Base-by-base conservation (phyloP, 2,888 invertebrate species). In the Mellilla xanthometata region DNA sequence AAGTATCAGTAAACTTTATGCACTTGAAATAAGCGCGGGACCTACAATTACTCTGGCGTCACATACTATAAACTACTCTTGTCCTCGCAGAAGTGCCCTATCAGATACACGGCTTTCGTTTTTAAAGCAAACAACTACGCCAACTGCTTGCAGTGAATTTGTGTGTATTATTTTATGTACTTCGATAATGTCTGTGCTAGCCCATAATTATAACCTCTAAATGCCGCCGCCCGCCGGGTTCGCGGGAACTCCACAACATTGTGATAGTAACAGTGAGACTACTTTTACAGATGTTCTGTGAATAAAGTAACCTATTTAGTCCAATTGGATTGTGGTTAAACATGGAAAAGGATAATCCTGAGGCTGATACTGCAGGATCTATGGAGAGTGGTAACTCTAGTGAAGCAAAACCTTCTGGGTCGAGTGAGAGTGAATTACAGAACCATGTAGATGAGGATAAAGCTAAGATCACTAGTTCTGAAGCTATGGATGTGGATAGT, bases 21-120 rank as follows among this genome's bases (percentile, higher is more conserved):
- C 5, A 19, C 46, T 39, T 32, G 35, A 62, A 81, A 78, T 82
- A 80, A 84, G 87, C 87, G 87, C 87, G 87, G 87, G 87, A 85
- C 76, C 69, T 52, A 68, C 58, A 39, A 58, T 59, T 51, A 54
- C 58, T 65, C 72, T 74, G 66, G 83, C 83, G 80, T 84, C 83
- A 57, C 70, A 60, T 39, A 52, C 51, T 50, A 54, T 62, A 56
- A 60, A 60, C 47, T 52, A 1, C 15, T 3, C 15, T 19, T 49
- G 27, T 42, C 30, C 38, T 54, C 27, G n/a, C 2, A 19, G 15
- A 19, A 3, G 15, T 19, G 15, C 15, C 15, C 15, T 19, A 3
- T 19, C n/a, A n/a, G n/a, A n/a, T n/a, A n/a, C n/a, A n/a, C n/a
- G n/a, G n/a, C n/a, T n/a, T n/a, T n/a, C n/a, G n/a, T n/a, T n/a